Evolutionary conservation across 1,140 invertebrate species (phyloP).

Genomic region (Macrostomum lignano): DNA sequence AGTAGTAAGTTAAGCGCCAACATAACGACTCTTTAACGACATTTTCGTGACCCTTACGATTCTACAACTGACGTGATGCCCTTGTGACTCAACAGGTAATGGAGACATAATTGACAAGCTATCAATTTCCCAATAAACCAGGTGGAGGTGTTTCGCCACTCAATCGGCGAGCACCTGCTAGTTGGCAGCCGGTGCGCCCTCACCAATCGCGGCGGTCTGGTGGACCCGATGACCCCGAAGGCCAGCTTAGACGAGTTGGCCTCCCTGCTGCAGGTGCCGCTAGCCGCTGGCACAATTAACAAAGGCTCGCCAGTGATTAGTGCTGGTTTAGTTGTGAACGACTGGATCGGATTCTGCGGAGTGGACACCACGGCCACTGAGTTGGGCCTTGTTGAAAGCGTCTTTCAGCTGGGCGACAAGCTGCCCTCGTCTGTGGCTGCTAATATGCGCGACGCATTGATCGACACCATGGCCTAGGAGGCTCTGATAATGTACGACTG

Average conservation of each 20-base stretch:
- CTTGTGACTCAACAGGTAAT: too few species aligned
- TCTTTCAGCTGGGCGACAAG: too few species aligned
- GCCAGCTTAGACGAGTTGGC: slow-evolving; percentile 82
- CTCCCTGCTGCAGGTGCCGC: slow-evolving; percentile 71
- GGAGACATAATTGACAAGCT: too few species aligned
- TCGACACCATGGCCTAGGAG: too few species aligned
- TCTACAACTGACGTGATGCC: too few species aligned
- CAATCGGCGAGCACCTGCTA: slow-evolving; percentile 62
- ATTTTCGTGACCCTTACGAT: too few species aligned
- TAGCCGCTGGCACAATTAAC: slow-evolving; percentile 80
- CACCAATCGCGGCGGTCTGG: slow-evolving; percentile 73
- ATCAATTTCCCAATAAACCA: too few species aligned
- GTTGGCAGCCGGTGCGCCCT: slow-evolving; percentile 79
- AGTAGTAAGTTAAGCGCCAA: too few species aligned
- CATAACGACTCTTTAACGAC: too few species aligned
- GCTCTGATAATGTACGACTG: too few species aligned
- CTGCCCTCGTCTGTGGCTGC: too few species aligned
- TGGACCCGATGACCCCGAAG: slow-evolving; percentile 76
- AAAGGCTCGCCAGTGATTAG: slow-evolving; percentile 76
- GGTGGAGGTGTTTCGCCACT: slow-evolving; percentile 92
- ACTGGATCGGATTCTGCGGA: slow-evolving; percentile 84
- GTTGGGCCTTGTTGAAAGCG: slow-evolving; percentile 76
- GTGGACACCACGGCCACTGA: slow-evolving; percentile 90
- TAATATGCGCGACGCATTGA: too few species aligned
- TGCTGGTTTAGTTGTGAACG: slow-evolving; percentile 82